Conservation (phyloP, 2,888 invertebrate species). For the Fragum sueziense region DNA sequence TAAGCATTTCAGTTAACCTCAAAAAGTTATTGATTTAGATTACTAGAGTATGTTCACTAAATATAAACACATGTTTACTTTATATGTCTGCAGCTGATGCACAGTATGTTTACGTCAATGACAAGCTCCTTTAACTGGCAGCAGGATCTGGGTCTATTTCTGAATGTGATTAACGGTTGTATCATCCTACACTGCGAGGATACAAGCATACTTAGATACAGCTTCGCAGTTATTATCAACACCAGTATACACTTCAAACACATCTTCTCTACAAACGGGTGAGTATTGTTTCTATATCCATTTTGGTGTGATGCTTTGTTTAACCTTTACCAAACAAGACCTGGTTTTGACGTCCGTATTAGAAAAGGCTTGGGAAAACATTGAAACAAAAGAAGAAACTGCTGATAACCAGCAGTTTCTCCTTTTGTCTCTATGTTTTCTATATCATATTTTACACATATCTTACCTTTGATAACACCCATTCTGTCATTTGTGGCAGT, state of each 20-base stretch:
- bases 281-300: slow-evolving; percentile 11
- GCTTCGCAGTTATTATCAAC: slow-evolving; percentile 98
- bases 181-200: slow-evolving; percentile 98
- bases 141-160: slow-evolving; percentile 97
- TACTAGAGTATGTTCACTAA: no score
- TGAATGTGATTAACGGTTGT: slow-evolving; percentile 98
- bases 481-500: no score
- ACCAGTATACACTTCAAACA: slow-evolving; percentile 95
- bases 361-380: neutral
- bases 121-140: slow-evolving; percentile 98
- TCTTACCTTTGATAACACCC: no score
- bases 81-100: slow-evolving; percentile 88
- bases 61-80: no score
- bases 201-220: slow-evolving; percentile 95
- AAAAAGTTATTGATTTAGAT: no score
- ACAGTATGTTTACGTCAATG: slow-evolving; percentile 99
- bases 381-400: neutral
- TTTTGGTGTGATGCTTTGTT: neutral
- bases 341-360: no score
- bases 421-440: neutral
- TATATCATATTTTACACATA: no score
- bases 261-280: slow-evolving; percentile 98
- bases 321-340: no score
- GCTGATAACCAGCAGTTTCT: neutral
- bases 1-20: no score